These are phyloP conservation scores for Aphis gossypii DNA, from an alignment of 1,140 invertebrate genomes.

Conservation along the genomic window DNA sequence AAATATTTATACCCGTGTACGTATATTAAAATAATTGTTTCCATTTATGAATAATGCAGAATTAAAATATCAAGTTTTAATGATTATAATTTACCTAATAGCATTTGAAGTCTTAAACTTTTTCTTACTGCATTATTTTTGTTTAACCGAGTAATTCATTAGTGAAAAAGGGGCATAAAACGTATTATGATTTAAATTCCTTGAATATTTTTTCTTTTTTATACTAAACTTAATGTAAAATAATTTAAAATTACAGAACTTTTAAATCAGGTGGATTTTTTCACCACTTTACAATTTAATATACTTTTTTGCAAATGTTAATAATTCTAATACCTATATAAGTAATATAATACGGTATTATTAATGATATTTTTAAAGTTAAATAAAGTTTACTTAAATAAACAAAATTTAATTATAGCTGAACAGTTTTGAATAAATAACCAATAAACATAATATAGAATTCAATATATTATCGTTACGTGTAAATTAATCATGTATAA, in stretches of 20 bases:
- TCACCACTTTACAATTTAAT: neutral
- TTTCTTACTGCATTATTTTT: neutral
- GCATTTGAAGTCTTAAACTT: conserved; percentile 1
- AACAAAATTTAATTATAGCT: no score
- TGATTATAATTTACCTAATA: conserved; percentile 33
- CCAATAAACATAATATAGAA: no score
- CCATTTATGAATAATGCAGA: neutral
- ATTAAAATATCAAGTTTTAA: conserved; percentile 5
- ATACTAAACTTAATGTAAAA: neutral
- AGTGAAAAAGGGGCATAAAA: conserved; percentile 8
- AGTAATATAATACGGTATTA: neutral
- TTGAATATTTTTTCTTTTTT: neutral
- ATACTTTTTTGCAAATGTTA: neutral
- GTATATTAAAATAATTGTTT: neutral
- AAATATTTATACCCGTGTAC: neutral
- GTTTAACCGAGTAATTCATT: neutral
- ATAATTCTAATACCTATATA: neutral
- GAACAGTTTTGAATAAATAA: no score
- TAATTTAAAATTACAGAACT: neutral
- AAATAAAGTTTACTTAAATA: neutral
- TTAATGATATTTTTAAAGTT: neutral
- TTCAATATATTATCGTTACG: no score
- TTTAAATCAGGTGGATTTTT: neutral
- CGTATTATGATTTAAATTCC: neutral
- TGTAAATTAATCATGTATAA: no score